Evolutionary conservation across 30 jellyfish, hydroid and myxozoan genomes (phyloP), one percentile per base, ranked within the genome.

Genomic region (Aurelia coerulea): DNA sequence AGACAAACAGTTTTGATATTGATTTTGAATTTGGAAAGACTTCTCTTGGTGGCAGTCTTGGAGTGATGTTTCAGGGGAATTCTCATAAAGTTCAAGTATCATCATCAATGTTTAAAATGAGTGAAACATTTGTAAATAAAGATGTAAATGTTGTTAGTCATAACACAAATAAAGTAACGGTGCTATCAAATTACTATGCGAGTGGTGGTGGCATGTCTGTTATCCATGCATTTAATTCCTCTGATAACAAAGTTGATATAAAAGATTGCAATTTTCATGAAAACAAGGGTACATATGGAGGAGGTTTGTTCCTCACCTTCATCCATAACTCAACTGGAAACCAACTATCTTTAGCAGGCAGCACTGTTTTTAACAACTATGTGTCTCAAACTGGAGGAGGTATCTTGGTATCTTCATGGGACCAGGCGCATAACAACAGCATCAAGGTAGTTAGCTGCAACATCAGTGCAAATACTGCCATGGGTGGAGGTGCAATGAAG

Each of bases 401-500:
- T 4, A 49, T 76, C 13, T 32, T 87, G 42, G 66, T 70, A 53
- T 87, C 96, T 9, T 62, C 81, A n/a, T 87, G 96, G 96, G 96
- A 87, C 62, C 67, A 70, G 69, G 90, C 96, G 7, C 90, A 87
- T 59, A 64, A 70, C n/a, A 87, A 87, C 17, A 5, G 39, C 6
- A 49, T 80, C 39, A 60, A 17, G 0, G 13, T 87, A 19, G 53
- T 23, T 19, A 67, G 41, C 51, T 76, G 90, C 64, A 33, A 56
- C 49, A 72, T 87, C 29, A 68, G 49, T 19, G 19, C 49, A 50
- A 87, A 87, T 37, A 62, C 69, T 33, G 96, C 96, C 2, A 87
- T 87, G 96, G 83, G 78, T 13, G 96, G 96, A 17, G 96, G 96
- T 35, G 96, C 90, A 13, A 78, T 73, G 83, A 87, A 87, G 60